phyloP scores from a whole-genome alignment of 1,140 invertebrate genomes.

The Drosophila bocki region DNA sequence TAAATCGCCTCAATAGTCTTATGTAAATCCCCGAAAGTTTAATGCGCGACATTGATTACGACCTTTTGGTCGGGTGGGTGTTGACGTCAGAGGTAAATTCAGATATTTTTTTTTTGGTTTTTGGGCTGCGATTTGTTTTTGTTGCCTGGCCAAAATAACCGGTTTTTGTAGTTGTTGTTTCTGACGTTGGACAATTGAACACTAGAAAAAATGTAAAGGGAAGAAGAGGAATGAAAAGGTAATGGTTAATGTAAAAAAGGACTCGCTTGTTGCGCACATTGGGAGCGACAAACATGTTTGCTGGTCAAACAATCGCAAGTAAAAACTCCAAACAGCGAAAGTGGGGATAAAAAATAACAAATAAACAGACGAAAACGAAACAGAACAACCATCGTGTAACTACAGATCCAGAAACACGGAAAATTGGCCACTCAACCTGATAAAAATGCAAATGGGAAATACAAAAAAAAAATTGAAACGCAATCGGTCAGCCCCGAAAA shows the following conservation, averaged over 20 bases:
- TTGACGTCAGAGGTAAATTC: constrained; percentile 76
- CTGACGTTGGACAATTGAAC: constrained; percentile 58
- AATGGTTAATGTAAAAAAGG: constrained; percentile 32
- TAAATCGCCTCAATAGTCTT: not conserved
- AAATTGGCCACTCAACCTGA: constrained; percentile 33
- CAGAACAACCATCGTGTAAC: constrained; percentile 37
- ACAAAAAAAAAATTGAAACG: constrained; percentile 8
- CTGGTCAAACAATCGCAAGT: constrained; percentile 21
- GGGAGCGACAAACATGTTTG: constrained; percentile 37
- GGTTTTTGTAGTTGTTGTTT: constrained; percentile 56
- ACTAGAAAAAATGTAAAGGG: constrained; percentile 15
- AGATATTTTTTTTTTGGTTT: constrained; percentile 39
- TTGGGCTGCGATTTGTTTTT: constrained; percentile 46
- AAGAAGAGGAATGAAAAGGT: not conserved
- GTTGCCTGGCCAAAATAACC: constrained; percentile 71
- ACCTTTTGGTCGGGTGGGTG: constrained; percentile 54
- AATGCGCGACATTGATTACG: constrained; percentile 21
- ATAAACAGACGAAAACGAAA: constrained; percentile 1
- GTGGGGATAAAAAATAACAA: constrained; percentile 24
- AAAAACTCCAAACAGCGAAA: constrained; percentile 39
- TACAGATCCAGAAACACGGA: constrained; percentile 37
- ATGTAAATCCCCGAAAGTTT: not conserved
- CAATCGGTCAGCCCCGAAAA: constrained; percentile 56
- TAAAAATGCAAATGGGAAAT: constrained; percentile 47
- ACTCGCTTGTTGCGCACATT: constrained; percentile 51